phyloP scores from a whole-genome alignment of 2,113 vertebrate species.

The Origma solitaria region DNA sequence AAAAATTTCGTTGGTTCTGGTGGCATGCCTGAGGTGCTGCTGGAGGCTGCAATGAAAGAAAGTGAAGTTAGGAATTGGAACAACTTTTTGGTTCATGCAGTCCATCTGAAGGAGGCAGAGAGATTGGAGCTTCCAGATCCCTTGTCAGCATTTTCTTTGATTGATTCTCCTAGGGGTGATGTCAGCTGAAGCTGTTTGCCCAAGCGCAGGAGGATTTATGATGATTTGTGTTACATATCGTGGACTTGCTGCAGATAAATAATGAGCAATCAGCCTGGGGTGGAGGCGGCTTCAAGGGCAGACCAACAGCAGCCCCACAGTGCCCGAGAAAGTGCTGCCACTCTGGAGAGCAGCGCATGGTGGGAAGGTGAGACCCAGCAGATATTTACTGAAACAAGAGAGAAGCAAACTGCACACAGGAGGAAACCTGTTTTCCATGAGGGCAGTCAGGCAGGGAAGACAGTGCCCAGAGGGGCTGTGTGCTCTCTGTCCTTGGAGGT shows the following conservation, averaged over 20 bases:
- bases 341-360: rapidly evolving
- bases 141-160: not conserved
- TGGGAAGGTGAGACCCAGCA: not conserved
- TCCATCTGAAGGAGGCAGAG: not conserved
- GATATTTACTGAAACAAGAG: not conserved
- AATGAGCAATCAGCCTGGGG: not conserved
- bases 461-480: not conserved
- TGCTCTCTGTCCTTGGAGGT: not conserved
- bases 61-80: not conserved
- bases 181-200: not conserved
- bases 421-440: not conserved
- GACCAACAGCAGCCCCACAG: not conserved
- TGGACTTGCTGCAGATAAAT: not conserved
- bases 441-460: not conserved
- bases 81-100: not conserved
- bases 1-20: not conserved
- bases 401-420: not conserved
- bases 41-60: not conserved
- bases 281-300: not conserved
- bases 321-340: not conserved
- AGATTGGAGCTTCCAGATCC: not conserved
- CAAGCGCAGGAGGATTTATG: not conserved
- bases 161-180: not conserved
- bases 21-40: not conserved
- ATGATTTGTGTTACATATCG: not conserved